Evolutionary conservation across 2,888 invertebrate species (phyloP), one percentile per base, ranked within the genome.

Genomic region (Caenorhabditis imperialis): DNA sequence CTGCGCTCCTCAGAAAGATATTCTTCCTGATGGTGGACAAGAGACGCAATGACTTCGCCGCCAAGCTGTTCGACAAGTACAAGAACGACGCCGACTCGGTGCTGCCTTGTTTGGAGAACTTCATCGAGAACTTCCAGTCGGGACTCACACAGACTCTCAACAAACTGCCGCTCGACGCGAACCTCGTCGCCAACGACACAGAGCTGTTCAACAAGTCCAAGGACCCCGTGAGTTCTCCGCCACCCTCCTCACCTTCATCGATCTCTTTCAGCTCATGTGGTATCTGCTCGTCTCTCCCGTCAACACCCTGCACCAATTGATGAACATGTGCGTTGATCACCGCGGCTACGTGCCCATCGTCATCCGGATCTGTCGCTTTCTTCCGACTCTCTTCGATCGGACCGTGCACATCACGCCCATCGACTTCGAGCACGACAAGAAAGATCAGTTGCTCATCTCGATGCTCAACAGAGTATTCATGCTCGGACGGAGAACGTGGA

Each of bases 101-200:
- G 0, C 40, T 72, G 25, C 72, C 72, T 16, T 54, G 54, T 60
- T 42, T 72, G 5, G 62, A 65, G 23, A 72, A 65, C 27, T 72
- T 54, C 16, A 48, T 72, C n/a, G 72, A 72, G 12, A 61, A 61
- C 16, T 74, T 60, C 37, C 42, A 58, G 20, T 5, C 25, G 3
- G 51, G 50, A n/a, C 47, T 74, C 16, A 67, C 73, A 1, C 42
- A 25, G 6, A 40, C 67, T 6, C 16, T 72, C n/a, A 72, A 65
- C 22, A 37, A 48, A 1, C 23, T 72, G 2, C 72, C 72, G 14
- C 27, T 54, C 3, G 63, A 63, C 35, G 20, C 63, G 5, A 58
- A 58, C 12, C 20, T 35, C 14, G 10, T 72, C 25, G 58, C 54
- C 48, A 51, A 57, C 18, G 38, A 72, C 22, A 18, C 42, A n/a